phyloP scores from a whole-genome alignment of 2,888 invertebrate species.

The Lamproptera curius region DNA sequence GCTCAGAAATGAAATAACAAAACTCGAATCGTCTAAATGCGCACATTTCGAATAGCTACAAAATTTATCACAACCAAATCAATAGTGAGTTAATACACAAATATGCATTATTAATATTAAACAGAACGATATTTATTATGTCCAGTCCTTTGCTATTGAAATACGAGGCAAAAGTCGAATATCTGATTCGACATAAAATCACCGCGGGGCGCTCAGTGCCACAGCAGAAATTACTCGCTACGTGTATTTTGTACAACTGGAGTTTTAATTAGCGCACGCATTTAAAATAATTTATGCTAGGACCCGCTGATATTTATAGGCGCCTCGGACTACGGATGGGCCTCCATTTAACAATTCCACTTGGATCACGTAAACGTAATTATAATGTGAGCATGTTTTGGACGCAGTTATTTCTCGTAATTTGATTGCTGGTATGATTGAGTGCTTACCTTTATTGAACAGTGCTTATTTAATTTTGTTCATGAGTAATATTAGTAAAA shows the following conservation, averaged over 20 bases:
- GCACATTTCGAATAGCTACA: too few species aligned
- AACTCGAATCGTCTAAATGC: too few species aligned
- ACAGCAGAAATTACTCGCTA: conserved; percentile 41
- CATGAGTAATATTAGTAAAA: too few species aligned
- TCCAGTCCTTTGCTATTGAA: background rate
- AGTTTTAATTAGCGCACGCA: conserved; percentile 53
- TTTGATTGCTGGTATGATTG: too few species aligned
- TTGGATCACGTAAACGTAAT: conserved; percentile 9
- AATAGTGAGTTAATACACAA: too few species aligned
- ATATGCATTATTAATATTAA: background rate
- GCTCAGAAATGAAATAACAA: too few species aligned
- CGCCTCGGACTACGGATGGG: conserved; percentile 2
- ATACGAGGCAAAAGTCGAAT: conserved; percentile 11
- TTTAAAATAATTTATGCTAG: conserved; percentile 34
- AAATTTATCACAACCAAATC: too few species aligned
- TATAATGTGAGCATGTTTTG: background rate
- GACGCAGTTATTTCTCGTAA: background rate
- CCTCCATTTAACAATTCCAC: conserved; percentile 3
- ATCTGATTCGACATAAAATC: conserved; percentile 37
- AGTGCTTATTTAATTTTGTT: too few species aligned
- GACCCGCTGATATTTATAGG: conserved; percentile 15
- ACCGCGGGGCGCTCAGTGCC: conserved; percentile 56
- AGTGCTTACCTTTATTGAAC: too few species aligned
- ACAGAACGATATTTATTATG: background rate
- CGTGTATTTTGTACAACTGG: conserved; percentile 50